Percentiles rank a stretch among this genome's conserved stretches.
Conservation (phyloP, 2,888 invertebrate species). For the Eupithecia vulgata region DNA sequence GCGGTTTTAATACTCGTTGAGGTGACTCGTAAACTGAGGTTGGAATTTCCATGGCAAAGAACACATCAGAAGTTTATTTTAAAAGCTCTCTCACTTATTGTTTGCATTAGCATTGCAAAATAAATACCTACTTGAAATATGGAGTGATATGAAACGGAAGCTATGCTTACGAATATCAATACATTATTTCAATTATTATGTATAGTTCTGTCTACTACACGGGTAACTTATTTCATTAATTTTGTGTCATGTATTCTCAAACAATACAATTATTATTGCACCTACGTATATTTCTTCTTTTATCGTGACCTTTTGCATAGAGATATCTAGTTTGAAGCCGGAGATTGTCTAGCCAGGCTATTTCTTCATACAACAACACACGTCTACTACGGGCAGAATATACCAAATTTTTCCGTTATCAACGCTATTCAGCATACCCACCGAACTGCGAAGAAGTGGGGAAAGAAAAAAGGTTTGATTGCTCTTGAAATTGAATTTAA, state of each 20-base stretch:
- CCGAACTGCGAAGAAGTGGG: not conserved
- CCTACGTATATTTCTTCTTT: not conserved
- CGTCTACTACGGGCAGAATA: not conserved
- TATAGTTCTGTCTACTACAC: not conserved
- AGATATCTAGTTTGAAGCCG: not conserved
- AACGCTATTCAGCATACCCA: not conserved
- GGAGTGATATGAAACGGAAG: constrained; percentile 38
- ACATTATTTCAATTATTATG: not conserved
- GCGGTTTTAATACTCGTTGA: constrained; percentile 44
- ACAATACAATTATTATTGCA: not conserved
- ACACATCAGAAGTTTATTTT: constrained; percentile 40
- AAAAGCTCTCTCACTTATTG: not conserved
- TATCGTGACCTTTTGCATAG: not conserved
- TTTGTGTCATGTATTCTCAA: not conserved
- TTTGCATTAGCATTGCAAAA: no score
- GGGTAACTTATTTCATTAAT: not conserved
- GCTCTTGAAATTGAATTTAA: constrained; percentile 21
- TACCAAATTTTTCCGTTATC: not conserved
- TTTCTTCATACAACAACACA: not conserved
- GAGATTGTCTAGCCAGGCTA: not conserved
- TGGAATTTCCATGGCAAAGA: constrained; percentile 28
- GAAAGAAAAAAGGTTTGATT: constrained; percentile 5
- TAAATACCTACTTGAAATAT: constrained; percentile 21
- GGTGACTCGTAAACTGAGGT: constrained; percentile 37
- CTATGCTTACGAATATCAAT: not conserved